Evolutionary conservation across 2,797 vertebrate species (phyloP), one percentile per base, ranked within the genome.

Genomic region (Coccyzus lansbergi): DNA sequence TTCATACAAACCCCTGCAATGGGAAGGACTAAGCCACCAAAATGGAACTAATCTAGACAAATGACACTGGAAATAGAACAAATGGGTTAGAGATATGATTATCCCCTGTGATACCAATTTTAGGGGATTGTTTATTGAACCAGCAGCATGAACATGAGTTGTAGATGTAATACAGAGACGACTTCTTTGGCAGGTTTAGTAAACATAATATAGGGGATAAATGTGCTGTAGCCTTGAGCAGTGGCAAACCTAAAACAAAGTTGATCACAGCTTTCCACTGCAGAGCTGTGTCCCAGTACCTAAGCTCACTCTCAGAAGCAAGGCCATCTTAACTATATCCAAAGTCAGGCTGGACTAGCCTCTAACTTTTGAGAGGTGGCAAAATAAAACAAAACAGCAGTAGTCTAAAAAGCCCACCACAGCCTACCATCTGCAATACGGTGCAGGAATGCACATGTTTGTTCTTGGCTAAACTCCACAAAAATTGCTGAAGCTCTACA

Each of bases 391-490:
- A 64, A 34, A 87, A 5, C 33, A 67, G 55, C 5, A 55, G 5
- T 15, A 6, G 5, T 36, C 46, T 71, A 24, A 84, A 83, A 53
- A 60, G 20, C 31, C 34, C 76, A 38, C n/a, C 58, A 29, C 28
- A 76, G 24, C 52, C 11, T 31, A 48, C 7, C 17, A 52, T 29
- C n/a, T 64, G 44, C 36, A 74, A 16, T 12, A 51, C 1, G 10
- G 38, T 40, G 8, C 42, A 67, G 15, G 19, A 25, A 83, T 72
- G 12, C 0, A 0, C 6, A 14, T 3, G 8, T 34, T 53, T 90
- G 40, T 13, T 33, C 36, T n/a, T 38, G n/a, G 15, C 34, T 51
- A 42, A 63, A 91, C 64, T 7, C 5, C 80, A 84, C 11, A 56
- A 52, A 70, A 70, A 79, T 15, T 42, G 13, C 3, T 76, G 42